Evolutionary conservation across 2,888 invertebrate genomes (phyloP).

Genomic region (Caenorhabditis sp.): DNA sequence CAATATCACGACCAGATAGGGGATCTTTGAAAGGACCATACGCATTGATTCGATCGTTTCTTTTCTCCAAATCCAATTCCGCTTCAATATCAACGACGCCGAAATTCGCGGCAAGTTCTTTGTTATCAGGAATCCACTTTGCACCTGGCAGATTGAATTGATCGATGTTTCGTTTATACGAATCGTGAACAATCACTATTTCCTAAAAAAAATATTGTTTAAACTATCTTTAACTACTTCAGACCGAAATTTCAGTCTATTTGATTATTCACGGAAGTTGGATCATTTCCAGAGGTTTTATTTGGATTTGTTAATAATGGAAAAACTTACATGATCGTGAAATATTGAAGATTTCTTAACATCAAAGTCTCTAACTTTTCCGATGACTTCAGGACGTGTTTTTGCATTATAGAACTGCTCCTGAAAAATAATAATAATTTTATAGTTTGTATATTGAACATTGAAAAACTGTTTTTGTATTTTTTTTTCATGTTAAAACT

Average conservation of each 20-base stretch:
- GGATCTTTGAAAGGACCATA: constrained; percentile 33
- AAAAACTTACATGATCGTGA: constrained; percentile 10
- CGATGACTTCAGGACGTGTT: constrained; percentile 19
- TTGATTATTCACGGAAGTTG: no score
- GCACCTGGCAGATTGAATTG: constrained; percentile 38
- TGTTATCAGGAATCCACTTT: constrained; percentile 31
- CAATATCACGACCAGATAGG: constrained; percentile 32
- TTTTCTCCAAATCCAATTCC: constrained; percentile 31
- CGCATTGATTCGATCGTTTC: constrained; percentile 16
- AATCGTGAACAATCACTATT: constrained; percentile 16
- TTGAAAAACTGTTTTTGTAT: neutral
- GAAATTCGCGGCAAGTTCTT: constrained; percentile 28
- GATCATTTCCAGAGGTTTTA: no score
- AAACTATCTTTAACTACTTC: no score
- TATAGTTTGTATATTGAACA: no score
- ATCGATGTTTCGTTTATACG: constrained; percentile 19
- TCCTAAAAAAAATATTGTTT: constrained; percentile 7
- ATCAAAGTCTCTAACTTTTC: constrained; percentile 33
- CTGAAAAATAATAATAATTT: neutral
- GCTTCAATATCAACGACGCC: constrained; percentile 32
- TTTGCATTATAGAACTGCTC: constrained; percentile 25
- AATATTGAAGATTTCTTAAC: constrained; percentile 21
- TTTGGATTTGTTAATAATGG: no score
- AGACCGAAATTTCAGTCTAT: no score
- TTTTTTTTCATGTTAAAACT: neutral